A percentile compares a stretch with the other conserved stretches of the same genome.
Evolutionary conservation across 2,113 vertebrate genomes (phyloP).

Genomic region (Symphodus melops): DNA sequence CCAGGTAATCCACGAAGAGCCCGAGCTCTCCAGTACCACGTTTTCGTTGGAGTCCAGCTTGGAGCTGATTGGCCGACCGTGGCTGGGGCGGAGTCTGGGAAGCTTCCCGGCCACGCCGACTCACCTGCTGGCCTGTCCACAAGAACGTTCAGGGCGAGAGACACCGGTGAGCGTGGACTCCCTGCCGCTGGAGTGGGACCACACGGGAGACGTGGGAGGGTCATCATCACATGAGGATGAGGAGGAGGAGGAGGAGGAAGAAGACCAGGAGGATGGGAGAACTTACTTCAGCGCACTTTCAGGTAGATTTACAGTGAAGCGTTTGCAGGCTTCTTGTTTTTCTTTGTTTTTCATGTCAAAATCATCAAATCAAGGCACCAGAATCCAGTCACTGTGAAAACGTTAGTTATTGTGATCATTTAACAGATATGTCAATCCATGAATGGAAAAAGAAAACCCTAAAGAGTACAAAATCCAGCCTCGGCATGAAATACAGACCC

Average conservation of each 20-base stretch:
- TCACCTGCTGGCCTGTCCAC: conserved; percentile 81
- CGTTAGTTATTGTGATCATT: no score
- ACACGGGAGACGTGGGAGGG: conserved; percentile 94
- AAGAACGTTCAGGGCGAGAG: conserved; percentile 91
- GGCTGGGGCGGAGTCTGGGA: conserved; percentile 74
- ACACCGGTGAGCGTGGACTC: conserved; percentile 96
- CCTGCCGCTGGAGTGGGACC: conserved; percentile 97
- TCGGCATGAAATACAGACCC: background rate
- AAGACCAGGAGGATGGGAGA: conserved; percentile 83
- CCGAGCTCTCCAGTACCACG: conserved; percentile 82
- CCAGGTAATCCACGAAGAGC: conserved; percentile 85
- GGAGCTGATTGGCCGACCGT: conserved; percentile 84
- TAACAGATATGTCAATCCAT: no score
- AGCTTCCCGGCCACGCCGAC: conserved; percentile 83
- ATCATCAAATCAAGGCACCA: no score
- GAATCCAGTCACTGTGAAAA: no score
- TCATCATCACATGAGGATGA: conserved; percentile 93
- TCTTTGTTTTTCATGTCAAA: no score
- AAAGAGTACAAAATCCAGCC: no score
- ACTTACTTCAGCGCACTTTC: conserved; percentile 89
- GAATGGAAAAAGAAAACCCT: no score
- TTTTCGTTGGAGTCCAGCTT: conserved; percentile 86
- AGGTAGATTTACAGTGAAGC: conserved; percentile 79
- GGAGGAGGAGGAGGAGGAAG: conserved; percentile 84
- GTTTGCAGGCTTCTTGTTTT: no score